A percentile compares a stretch with the other conserved stretches of the same genome.
Conservation (phyloP, 2,113 vertebrate species). For the Callaeas wilsoni region DNA sequence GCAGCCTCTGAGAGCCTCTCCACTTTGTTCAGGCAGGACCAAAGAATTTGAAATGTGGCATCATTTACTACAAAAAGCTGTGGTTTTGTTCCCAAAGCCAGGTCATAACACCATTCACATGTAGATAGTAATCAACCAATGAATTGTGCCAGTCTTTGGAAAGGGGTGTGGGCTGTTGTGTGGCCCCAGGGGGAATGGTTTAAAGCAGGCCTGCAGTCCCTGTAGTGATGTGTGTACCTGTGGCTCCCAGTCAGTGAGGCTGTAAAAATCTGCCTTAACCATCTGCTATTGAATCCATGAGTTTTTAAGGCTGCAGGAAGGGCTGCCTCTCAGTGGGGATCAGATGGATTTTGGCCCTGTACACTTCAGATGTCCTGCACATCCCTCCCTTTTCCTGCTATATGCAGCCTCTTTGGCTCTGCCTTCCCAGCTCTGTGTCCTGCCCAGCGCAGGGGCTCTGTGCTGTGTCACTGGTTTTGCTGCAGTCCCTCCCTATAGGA, state of each 20-base stretch:
- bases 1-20: neutral
- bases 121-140: neutral
- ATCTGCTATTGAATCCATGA: rapidly evolving
- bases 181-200: neutral
- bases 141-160: neutral
- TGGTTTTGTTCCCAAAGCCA: neutral
- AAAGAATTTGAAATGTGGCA: neutral
- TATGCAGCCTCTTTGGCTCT: neutral
- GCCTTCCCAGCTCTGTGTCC: neutral
- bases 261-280: neutral
- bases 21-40: neutral
- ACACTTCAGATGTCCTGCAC: neutral
- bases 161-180: neutral
- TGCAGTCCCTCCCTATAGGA: no score
- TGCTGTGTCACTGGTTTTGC: rapidly evolving
- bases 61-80: neutral
- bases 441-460: rapidly evolving
- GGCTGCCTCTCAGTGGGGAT: neutral
- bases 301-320: neutral
- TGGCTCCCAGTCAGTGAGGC: neutral
- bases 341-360: neutral
- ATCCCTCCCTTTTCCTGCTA: neutral
- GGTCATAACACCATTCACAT: neutral
- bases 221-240: neutral
- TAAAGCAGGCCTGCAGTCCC: rapidly evolving